Base-by-base conservation (phyloP, 2,797 vertebrate genomes). In the Neopelma chrysocephalum region DNA sequence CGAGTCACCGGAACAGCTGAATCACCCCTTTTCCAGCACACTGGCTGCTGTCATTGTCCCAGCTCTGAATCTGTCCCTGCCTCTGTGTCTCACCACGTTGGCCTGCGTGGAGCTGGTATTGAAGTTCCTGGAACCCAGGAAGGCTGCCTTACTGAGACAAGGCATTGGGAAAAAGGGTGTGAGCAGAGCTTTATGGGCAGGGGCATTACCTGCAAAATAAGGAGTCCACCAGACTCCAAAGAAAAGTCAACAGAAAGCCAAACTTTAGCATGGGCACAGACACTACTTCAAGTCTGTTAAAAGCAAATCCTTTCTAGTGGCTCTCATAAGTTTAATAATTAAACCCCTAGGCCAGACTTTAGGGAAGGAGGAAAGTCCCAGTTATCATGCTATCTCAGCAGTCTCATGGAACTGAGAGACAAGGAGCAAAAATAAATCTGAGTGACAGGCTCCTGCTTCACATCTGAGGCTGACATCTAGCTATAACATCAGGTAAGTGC, bases 401-500 rank as follows among this genome's bases (percentile, higher is more conserved):
- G 40, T 3, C 31, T 65, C 53, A 12, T 0, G 0, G 66, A 20
- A 51, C 53, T 10, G n/a, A 48, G 53, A 83, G n/a, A 27, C 3
- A 6, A 62, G 70, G 36, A 76, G 45, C 20, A 82, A 75, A 96
- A 93, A 58, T 77, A 73, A 57, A 85, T 32, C 43, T 71, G 94
- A 95, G 54, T 91, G 94, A 93, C 88, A 89, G 72, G 66, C 2
- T 53, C 42, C 27, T 32, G 76, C 79, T 56, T 66, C 92, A 90
- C 86, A 95, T 94, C 94, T 93, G 94, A 96, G 95, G 78, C 94
- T 96, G 96, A 96, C 95, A 96, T 89, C 95, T 95, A 96, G 94
- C 96, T 95, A 87, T 94, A 78, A 85, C n/a, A 82, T 10, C 95
- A 97, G 80, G 93, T 85, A 96, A 96, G 87, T 91, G 89, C 95